Evolutionary conservation across 2,797 vertebrate species (phyloP).

Genomic region (Schizopygopsis malacanthus): DNA sequence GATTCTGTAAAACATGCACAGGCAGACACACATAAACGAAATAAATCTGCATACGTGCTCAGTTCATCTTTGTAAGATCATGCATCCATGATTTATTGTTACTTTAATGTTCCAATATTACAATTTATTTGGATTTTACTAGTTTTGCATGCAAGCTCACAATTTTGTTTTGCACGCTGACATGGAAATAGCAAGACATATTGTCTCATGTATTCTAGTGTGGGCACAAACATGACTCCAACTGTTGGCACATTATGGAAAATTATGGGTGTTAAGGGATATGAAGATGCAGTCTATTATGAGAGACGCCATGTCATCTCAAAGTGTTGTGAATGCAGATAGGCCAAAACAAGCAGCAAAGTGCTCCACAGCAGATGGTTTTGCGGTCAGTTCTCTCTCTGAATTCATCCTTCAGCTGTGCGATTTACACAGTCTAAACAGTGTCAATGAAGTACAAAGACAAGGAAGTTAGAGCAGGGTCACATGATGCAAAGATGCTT

Average conservation of each 20-base stretch:
- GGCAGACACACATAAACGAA: neutral
- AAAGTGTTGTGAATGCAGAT: constrained; percentile 10
- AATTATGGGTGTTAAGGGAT: constrained; percentile 35
- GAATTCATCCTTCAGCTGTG: neutral
- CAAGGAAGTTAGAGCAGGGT: neutral
- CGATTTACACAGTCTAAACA: neutral
- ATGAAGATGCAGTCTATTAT: constrained; percentile 33
- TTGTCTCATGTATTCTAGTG: neutral
- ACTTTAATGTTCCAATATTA: neutral
- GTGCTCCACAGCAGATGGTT: constrained; percentile 1
- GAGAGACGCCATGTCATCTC: constrained; percentile 4
- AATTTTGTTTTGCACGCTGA: neutral
- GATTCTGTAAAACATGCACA: neutral
- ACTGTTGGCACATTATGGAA: constrained; percentile 35
- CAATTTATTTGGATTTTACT: neutral
- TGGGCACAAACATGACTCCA: constrained; percentile 12
- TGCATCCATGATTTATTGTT: neutral
- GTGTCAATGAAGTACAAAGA: constrained; percentile 7
- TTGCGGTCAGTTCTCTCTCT: neutral
- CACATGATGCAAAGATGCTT: neutral
- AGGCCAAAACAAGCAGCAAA: constrained; percentile 21
- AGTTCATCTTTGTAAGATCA: neutral
- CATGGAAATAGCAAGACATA: neutral
- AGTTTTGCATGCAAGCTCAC: neutral
- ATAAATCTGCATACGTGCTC: neutral